Evolutionary conservation across 2,888 invertebrate species (phyloP).

Genomic region (Euphydryas editha): DNA sequence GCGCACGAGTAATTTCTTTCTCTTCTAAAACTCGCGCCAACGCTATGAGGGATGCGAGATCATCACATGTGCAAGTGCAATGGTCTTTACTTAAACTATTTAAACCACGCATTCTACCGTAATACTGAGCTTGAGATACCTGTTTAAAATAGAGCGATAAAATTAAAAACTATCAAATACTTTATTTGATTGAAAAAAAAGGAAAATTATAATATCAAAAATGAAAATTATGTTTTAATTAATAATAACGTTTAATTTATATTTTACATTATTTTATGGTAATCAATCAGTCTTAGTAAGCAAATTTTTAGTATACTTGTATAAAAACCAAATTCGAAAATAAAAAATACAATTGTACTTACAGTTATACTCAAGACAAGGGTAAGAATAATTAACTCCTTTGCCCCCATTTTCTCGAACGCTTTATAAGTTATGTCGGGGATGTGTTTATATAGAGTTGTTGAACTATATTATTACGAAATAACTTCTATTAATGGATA

Average conservation of each 20-base stretch:
- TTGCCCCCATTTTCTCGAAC: slow-evolving; percentile 17
- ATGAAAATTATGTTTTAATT: too few relatives aligned
- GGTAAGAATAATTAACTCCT: slow-evolving; percentile 5
- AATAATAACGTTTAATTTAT: too few relatives aligned
- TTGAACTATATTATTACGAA: slow-evolving; percentile 11
- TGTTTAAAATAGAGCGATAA: slow-evolving; percentile 38
- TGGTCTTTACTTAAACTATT: slow-evolving; percentile 26
- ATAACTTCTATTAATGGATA: slow-evolving; percentile 4
- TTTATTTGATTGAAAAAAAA: neutral
- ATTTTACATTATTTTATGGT: too few relatives aligned
- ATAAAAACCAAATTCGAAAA: too few relatives aligned
- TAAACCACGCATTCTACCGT: slow-evolving; percentile 37
- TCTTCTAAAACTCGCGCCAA: slow-evolving; percentile 47
- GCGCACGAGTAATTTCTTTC: slow-evolving; percentile 30
- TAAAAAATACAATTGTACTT: slow-evolving; percentile 3
- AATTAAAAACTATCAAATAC: neutral
- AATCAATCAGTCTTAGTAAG: too few relatives aligned
- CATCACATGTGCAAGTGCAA: slow-evolving; percentile 40
- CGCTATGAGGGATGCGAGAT: slow-evolving; percentile 44
- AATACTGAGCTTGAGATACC: slow-evolving; percentile 51
- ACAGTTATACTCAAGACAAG: slow-evolving; percentile 11
- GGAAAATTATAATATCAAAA: neutral
- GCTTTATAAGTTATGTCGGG: slow-evolving; percentile 6
- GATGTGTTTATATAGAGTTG: slow-evolving; percentile 22
- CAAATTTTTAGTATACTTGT: too few relatives aligned